Evolutionary conservation across 2,797 vertebrate genomes (phyloP).

Genomic region (Protosalanx chinensis): DNA sequence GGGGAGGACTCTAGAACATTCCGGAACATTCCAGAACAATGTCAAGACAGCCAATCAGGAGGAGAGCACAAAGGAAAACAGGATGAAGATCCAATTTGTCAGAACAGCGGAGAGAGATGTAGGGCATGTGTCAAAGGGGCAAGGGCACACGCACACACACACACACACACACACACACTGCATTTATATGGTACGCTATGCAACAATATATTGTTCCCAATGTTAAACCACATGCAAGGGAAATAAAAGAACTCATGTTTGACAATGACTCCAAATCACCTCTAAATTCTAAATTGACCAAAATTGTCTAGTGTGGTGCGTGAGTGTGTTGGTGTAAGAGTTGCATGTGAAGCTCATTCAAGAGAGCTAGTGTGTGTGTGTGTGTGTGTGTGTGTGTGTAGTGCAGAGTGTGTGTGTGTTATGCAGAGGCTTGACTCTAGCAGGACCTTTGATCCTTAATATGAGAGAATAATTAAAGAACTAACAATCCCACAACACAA

Average conservation of each 20-base stretch:
- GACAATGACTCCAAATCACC: conserved; percentile 41
- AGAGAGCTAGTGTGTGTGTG: conserved; percentile 14
- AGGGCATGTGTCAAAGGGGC: conserved; percentile 10
- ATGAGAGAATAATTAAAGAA: conserved; percentile 81
- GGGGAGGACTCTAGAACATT: conserved; percentile 31
- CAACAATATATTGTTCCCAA: conserved; percentile 4
- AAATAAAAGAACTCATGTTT: conserved; percentile 29
- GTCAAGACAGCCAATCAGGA: conserved; percentile 41
- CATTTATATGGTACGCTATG: conserved; percentile 9
- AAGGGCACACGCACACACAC: conserved; percentile 7
- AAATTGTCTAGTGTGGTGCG: conserved; percentile 7
- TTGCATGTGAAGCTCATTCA: too few relatives aligned
- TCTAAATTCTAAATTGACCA: conserved; percentile 29
- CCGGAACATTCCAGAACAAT: conserved; percentile 21
- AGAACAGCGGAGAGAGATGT: conserved; percentile 13
- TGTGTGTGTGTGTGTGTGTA: conserved; percentile 32
- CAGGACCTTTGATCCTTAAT: conserved; percentile 79
- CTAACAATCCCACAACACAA: conserved; percentile 71
- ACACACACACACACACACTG: too few relatives aligned
- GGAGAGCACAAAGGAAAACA: conserved; percentile 22
- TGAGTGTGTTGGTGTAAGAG: too few relatives aligned
- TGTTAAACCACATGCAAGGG: conserved; percentile 35
- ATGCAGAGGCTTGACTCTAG: conserved; percentile 64
- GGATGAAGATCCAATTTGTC: conserved; percentile 38
- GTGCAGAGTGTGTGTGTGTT: too few relatives aligned